Percentiles rank a stretch among this genome's conserved stretches.
Evolutionary conservation across 2,113 vertebrate species (phyloP).

Genomic region (Myotis davidii): DNA sequence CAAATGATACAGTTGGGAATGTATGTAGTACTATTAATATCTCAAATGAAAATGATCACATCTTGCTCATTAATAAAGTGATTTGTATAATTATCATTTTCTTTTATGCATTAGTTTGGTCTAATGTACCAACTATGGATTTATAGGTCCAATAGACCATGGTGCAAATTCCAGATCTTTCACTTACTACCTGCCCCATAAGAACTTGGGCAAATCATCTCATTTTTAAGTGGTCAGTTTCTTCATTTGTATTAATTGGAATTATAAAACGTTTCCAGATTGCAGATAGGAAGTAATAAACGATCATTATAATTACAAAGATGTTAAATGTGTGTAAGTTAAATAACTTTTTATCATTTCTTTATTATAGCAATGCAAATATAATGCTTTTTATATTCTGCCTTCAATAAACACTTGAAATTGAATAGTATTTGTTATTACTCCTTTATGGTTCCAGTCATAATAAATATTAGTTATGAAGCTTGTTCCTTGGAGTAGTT

Average conservation of each 20-base stretch:
- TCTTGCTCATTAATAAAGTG: not conserved
- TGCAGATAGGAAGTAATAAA: not conserved
- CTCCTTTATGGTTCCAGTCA: not conserved
- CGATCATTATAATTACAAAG: not conserved
- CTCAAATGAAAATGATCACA: not conserved
- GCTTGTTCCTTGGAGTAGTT: not conserved
- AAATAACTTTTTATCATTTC: not conserved
- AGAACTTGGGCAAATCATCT: not conserved
- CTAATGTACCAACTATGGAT: not conserved
- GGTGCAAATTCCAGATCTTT: not conserved
- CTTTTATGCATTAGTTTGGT: not conserved
- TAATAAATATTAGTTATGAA: not conserved
- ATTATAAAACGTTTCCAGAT: not conserved
- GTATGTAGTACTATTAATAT: not conserved
- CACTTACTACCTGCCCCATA: not conserved
- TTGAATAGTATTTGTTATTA: not conserved
- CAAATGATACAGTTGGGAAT: not conserved
- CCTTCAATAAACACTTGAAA: not conserved
- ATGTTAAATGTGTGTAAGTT: not conserved
- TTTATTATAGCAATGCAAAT: not conserved
- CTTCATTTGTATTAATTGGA: not conserved
- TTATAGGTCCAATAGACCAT: not conserved
- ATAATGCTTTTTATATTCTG: not conserved
- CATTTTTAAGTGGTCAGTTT: not conserved
- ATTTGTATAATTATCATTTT: not conserved